Conservation (phyloP, 2,888 invertebrate genomes). For the Reticulitermes lucifugus region DNA sequence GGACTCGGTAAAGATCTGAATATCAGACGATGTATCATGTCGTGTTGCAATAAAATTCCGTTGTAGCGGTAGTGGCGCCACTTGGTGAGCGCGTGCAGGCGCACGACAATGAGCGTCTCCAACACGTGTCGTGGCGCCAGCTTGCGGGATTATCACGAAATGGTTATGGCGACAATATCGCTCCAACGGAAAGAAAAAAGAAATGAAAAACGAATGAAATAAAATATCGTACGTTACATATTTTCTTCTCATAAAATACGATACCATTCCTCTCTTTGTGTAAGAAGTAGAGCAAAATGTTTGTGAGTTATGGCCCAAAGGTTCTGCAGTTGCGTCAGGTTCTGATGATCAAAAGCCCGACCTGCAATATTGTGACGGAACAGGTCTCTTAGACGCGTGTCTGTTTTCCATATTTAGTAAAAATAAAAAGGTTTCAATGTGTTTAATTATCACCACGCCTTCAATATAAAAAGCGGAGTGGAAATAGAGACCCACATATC, state of each 20-base stretch:
- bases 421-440: too few species aligned
- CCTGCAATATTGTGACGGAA: too few species aligned
- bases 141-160: conserved; percentile 43
- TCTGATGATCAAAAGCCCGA: background rate
- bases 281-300: background rate
- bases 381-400: too few species aligned
- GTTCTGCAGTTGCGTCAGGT: background rate
- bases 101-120: background rate
- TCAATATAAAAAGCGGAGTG: too few species aligned
- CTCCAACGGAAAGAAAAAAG: conserved; percentile 1
- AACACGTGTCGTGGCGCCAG: conserved; percentile 43
- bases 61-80: background rate
- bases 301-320: background rate
- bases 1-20: background rate
- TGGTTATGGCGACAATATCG: background rate
- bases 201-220: background rate
- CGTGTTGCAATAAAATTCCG: background rate
- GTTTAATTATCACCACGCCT: too few species aligned
- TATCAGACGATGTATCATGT: background rate
- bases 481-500: too few species aligned
- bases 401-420: too few species aligned
- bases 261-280: background rate
- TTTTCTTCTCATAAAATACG: conserved; percentile 39
- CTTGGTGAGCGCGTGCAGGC: background rate
- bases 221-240: conserved; percentile 24